Evolutionary conservation across 2,113 vertebrate species (phyloP), one percentile per base, ranked within the genome.

Genomic region (Cervus canadensis): DNA sequence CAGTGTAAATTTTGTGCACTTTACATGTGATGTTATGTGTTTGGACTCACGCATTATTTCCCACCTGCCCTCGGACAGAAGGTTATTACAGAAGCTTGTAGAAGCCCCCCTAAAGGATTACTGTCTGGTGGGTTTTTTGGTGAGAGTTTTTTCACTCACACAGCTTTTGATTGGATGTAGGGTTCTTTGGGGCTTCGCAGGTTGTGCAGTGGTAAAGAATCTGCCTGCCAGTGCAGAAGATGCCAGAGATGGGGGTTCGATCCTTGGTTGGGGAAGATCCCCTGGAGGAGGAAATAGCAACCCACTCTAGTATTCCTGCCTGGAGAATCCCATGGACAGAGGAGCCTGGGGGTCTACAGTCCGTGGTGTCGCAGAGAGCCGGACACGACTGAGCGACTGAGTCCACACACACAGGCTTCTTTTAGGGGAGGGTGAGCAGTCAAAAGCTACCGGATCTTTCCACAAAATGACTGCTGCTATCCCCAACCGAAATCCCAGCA

Each of bases 1-100:
- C 23, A 71, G 7, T 19, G 64, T 43, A 28, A 86, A 76, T 67
- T 89, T 86, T 33, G 23, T 19, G 4, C 48, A 43, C 62, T 76
- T 82, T 45, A 1, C 30, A 60, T 0, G 0, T 2, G 30, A 76
- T 3, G 1, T 4, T 4, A 3, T 78, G 52, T 30, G 78, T 7
- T 48, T 36, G 56, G 76, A 54, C 17, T 48, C 16, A 0, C 3
- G 43, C 33, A 7, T 26, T 36, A 5, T 81, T 52, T 83, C 33
- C 25, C 13, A 2, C n/a, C 57, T 11, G 10, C 10, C 16, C 60
- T 14, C 17, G 43, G 94, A 86, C 36, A 54, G 48, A 76, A 2
- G 62, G 25, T 54, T 74, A 40, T 87, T 50, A 43, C 1, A 2
- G 45, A 26, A 64, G 54, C 43, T 89, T 45, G 5, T n/a, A 14